Evolutionary conservation across 2,797 vertebrate species (phyloP).

Genomic region (Chelon auratus): DNA sequence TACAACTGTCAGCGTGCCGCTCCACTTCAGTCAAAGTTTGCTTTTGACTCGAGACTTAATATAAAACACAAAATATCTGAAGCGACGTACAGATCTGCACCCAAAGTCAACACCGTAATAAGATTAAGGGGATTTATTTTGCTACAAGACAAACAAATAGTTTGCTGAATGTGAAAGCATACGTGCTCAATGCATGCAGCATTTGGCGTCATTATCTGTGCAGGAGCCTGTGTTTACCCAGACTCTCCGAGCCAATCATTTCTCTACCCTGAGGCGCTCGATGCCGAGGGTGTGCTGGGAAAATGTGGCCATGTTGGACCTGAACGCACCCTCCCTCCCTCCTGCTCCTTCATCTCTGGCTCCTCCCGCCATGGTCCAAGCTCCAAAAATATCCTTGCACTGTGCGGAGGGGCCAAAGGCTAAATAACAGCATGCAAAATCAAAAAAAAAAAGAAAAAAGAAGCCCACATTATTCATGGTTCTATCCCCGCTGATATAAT

Average conservation of each 20-base stretch:
- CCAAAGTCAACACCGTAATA: slow-evolving; percentile 51
- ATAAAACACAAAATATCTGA: slow-evolving; percentile 35
- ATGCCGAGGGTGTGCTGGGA: slow-evolving; percentile 55
- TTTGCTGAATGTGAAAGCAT: slow-evolving; percentile 23
- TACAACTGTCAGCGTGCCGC: slow-evolving; percentile 19
- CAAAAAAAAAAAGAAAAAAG: slow-evolving; percentile 36
- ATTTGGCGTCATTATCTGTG: slow-evolving; percentile 48
- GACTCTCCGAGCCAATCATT: slow-evolving; percentile 68
- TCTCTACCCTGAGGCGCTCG: slow-evolving; percentile 58
- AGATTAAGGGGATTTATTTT: slow-evolving; percentile 52
- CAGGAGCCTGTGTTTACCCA: slow-evolving; percentile 63
- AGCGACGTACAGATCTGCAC: slow-evolving; percentile 20
- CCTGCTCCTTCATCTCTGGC: slow-evolving; percentile 54
- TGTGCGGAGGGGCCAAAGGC: slow-evolving; percentile 75
- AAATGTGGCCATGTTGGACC: slow-evolving; percentile 68
- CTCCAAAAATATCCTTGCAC: slow-evolving; percentile 78
- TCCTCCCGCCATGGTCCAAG: slow-evolving; percentile 59
- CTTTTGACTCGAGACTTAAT: slow-evolving; percentile 50
- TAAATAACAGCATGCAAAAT: slow-evolving; percentile 72
- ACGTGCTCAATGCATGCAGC: slow-evolving; percentile 26
- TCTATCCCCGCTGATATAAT: slow-evolving; percentile 59
- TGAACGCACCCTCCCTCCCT: slow-evolving; percentile 43
- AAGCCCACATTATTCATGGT: slow-evolving; percentile 75
- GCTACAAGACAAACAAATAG: slow-evolving; percentile 37
- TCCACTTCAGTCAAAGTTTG: slow-evolving; percentile 46